These are phyloP conservation scores for Idaea straminata DNA, from an alignment of 2,888 invertebrate species.

Conservation along the genomic window DNA sequence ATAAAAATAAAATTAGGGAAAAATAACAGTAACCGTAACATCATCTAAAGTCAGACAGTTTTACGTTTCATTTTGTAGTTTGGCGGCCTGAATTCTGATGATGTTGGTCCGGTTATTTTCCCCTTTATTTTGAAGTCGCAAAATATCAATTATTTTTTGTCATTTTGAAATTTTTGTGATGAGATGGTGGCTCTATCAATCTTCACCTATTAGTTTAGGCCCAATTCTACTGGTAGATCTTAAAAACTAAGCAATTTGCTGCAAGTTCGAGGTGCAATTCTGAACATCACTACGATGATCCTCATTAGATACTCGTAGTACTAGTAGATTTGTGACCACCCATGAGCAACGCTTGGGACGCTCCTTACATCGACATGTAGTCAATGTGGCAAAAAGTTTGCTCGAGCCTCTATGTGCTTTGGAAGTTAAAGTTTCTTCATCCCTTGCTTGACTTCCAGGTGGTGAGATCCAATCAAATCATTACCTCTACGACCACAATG, in stretches of 20 bases:
- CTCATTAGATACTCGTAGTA: too few relatives aligned
- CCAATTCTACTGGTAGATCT: conserved; percentile 20
- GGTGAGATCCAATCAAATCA: too few relatives aligned
- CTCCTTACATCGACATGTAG: too few relatives aligned
- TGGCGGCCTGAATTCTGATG: neutral
- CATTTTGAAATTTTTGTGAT: conserved; percentile 20
- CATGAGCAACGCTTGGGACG: too few relatives aligned
- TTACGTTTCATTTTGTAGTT: neutral
- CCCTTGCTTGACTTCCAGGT: too few relatives aligned
- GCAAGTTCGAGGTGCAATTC: conserved; percentile 82
- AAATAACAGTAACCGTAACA: neutral
- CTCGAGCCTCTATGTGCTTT: too few relatives aligned
- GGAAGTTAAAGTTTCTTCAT: too few relatives aligned
- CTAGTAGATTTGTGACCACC: conserved; percentile 37
- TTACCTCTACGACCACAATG: too few relatives aligned
- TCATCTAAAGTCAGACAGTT: neutral
- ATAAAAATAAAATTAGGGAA: too few relatives aligned
- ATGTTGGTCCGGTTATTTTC: neutral
- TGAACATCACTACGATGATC: conserved; percentile 31
- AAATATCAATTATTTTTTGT: too few relatives aligned
- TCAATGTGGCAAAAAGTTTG: too few relatives aligned
- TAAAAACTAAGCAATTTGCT: conserved; percentile 72
- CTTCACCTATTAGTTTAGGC: conserved; percentile 15
- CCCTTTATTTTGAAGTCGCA: too few relatives aligned
- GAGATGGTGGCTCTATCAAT: conserved; percentile 57